Base-by-base conservation (phyloP, 2,113 vertebrate genomes). In the Pipra filicauda region DNA sequence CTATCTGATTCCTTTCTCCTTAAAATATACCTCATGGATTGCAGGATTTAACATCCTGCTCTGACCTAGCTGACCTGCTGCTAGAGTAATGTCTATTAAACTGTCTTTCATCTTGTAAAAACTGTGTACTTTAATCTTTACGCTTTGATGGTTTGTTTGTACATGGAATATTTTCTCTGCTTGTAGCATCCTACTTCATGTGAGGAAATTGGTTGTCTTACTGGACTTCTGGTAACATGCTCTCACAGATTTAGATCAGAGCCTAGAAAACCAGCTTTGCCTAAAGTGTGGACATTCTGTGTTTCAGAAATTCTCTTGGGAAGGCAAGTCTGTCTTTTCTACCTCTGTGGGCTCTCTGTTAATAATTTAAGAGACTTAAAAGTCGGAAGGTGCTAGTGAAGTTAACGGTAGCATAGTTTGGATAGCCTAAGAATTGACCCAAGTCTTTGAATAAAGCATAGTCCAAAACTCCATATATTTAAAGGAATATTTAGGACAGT, bases 111-210 rank as follows among this genome's bases (percentile, higher is more conserved):
- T 95, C 77, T 78, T 92, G 28, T 62, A 55, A 84, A 76, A 93
- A 23, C 28, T 12, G 4, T 27, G 61, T 64, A 59, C 93, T 93
- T 93, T 86, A 67, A 80, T 96, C 84, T 80, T 88, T 72, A 55
- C 39, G 37, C 89, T 96, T 92, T 91, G 91, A 93, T 89, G 61
- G 30, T 75, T 95, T 92, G 80, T 93, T 95, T 93, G 43, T 71
- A 27, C 57, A 51, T 81, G 35, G 59, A 73, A 71, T 95, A 55
- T 86, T 93, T 86, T 89, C 52, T 79, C 21, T 81, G 44, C 61
- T 83, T 27, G 9, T 91, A 72, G 67, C 61, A 77, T 78, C 58
- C 52, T 88, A 66, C 55, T 84, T 80, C 6, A 64, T 76, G 39
- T 88, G 35, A 84, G 82, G 65, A 81, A 92, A 87, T 81, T 59